Evolutionary conservation across 2,797 vertebrate genomes (phyloP), one percentile per base, ranked within the genome.

Genomic region (Channa striata): DNA sequence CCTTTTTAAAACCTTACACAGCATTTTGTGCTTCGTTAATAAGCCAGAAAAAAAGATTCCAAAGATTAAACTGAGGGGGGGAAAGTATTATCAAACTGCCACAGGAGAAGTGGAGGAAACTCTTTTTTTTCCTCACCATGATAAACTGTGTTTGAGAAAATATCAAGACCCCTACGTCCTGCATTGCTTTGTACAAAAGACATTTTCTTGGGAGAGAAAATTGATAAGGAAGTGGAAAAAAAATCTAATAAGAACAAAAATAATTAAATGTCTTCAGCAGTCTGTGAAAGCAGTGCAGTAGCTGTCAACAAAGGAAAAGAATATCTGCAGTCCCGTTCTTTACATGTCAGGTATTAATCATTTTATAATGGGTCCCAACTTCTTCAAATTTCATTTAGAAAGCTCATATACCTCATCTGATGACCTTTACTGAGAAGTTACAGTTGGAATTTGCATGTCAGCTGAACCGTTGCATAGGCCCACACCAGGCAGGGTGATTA

Each of bases 121-220:
- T 78, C 61, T 77, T 16, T 74, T 74, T 79, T 74, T 71, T 37
- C 61, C 42, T 62, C 53, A 30, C 13, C 0, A 14, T 65, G 68
- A 84, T 84, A 50, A 87, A 86, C 21, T 69, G 61, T 13, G 20
- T 54, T 72, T 78, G 65, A 80, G 46, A 72, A 59, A 59, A 25
- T 42, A 68, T 72, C 60, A 79, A 80, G 34, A n/a, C n/a, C 46
- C 61, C 46, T 68, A 39, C 68, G 74, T 30, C 25, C 25, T 59
- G 12, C 44, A 16, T 47, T 70, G 34, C 74, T 69, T 60, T 47
- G 33, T 12, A 60, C 17, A 53, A 58, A 59, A 17, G 25, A 66
- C 20, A 54, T 78, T 77, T 51, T 48, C 50, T 76, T 20, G 17
- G 70, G 21, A 53, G 23, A 54, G 50, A 3, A 37, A 53, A 56